Evolutionary conservation across 2,113 vertebrate genomes (phyloP).

Genomic region (Silurus glanis): DNA sequence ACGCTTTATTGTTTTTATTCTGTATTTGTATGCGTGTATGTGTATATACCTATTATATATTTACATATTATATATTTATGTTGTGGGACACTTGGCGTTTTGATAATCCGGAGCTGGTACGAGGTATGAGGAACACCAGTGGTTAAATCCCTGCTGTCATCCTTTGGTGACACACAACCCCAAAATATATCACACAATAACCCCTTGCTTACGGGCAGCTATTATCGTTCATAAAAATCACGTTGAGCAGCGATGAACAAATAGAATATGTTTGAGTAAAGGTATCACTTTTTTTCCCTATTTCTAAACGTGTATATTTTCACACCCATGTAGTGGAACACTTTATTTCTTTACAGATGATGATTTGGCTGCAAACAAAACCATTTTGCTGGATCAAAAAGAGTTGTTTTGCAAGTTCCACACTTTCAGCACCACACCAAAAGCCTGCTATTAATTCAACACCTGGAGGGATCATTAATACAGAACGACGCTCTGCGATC

Average conservation of each 20-base stretch:
- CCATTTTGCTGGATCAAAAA: neutral
- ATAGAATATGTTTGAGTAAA: neutral
- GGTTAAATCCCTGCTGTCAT: slow-evolving; percentile 32
- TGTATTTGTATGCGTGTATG: too few relatives aligned
- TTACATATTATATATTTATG: neutral
- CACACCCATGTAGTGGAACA: neutral
- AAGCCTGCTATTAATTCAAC: neutral
- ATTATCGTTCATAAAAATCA: slow-evolving; percentile 13
- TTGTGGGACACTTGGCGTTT: neutral
- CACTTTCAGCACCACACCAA: neutral
- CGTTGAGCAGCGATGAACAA: neutral
- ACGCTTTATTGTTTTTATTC: too few relatives aligned
- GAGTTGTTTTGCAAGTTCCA: neutral
- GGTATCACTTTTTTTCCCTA: neutral
- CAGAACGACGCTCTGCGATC: neutral
- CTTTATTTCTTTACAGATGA: neutral
- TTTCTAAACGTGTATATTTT: neutral
- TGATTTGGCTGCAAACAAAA: slow-evolving; percentile 3
- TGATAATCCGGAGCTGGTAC: neutral
- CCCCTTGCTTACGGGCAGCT: slow-evolving; percentile 10
- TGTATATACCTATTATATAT: too few relatives aligned
- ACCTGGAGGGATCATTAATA: neutral
- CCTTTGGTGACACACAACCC: slow-evolving; percentile 4
- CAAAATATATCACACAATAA: slow-evolving; percentile 35
- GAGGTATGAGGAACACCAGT: slow-evolving; percentile 2